Evolutionary conservation across 2,113 vertebrate genomes (phyloP), one percentile per base, ranked within the genome.

Genomic region (Synodontis membranacea): DNA sequence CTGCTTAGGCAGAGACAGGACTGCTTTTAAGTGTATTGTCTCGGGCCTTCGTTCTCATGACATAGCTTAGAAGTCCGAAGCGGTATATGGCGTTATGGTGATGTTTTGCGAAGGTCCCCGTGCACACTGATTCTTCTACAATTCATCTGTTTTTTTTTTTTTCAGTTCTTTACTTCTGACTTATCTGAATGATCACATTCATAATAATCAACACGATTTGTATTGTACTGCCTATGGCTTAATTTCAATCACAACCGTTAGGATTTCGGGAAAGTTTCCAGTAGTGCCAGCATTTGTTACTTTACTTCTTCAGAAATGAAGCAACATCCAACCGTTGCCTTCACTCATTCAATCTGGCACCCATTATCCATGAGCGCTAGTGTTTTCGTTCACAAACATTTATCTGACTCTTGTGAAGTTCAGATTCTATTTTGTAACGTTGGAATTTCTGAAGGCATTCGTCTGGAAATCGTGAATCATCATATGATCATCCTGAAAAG

Each of bases 1-100:
- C 92, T 84, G 62, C 80, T 82, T 87, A 81, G 62, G 85, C 54
- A 86, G 56, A 75, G 74, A 82, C n/a, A 82, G 44, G 50, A 60
- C 79, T 82, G 66, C 52, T 82, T 82, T 86, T 86, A 86, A 82
- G 54, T 82, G 79, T 66, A 70, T 86, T 82, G 64, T 86, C 50
- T 58, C 46, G 10, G 46, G 31, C 50, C 50, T 46, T 72, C 44
- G 52, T 48, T 82, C 60, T 80, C 84, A 80, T 80, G 75, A 85
- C 62, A 52, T 64, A 86, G 46, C 46, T 64, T 12, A 54, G 84
- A 68, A 28, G 15, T n/a, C 62, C 11, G 34, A 37, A 76, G 17
- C 31, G 7, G 31, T 50, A 23, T 85, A 25, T 21, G n/a, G 42
- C 46, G 48, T 19, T 58, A 46, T 48, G 82, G 39, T 48, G 56